These are phyloP conservation scores for Ceratosolen fusciceps DNA, from an alignment of 1,140 invertebrate species.

Conservation along the genomic window DNA sequence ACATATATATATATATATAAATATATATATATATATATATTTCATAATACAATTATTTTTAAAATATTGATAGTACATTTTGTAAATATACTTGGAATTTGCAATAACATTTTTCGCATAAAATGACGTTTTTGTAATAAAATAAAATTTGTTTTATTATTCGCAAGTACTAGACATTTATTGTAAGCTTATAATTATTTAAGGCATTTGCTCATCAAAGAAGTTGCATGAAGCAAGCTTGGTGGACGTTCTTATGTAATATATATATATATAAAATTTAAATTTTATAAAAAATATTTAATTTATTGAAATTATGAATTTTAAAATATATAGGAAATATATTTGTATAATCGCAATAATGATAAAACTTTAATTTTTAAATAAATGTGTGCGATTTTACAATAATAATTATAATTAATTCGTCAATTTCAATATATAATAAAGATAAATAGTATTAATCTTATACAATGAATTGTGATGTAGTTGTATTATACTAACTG, in stretches of 20 bases:
- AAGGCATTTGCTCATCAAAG: slow-evolving; percentile 31
- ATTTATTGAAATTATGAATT: slow-evolving; percentile 7
- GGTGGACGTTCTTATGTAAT: not conserved
- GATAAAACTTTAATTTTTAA: not conserved
- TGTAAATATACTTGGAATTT: not conserved
- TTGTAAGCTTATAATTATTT: slow-evolving; percentile 12
- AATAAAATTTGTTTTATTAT: slow-evolving; percentile 24
- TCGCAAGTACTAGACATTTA: slow-evolving; percentile 5
- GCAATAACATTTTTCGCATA: slow-evolving; percentile 26
- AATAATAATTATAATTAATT: no score
- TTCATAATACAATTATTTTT: slow-evolving; percentile 28
- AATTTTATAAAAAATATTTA: not conserved
- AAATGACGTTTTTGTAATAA: slow-evolving; percentile 30
- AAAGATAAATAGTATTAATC: no score
- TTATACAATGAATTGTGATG: no score
- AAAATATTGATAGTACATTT: slow-evolving; percentile 34
- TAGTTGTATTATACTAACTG: no score
- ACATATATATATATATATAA: slow-evolving; percentile 29
- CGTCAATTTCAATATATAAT: no score
- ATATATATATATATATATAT: slow-evolving; percentile 26
- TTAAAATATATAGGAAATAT: not conserved
- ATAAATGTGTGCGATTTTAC: no score
- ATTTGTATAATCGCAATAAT: not conserved
- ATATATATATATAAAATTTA: not conserved
- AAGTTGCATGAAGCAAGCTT: not conserved